Percentiles rank a stretch among this genome's conserved stretches.
phyloP scores from a whole-genome alignment of 1,140 invertebrate genomes.

The Stegodyphus mimosarum region DNA sequence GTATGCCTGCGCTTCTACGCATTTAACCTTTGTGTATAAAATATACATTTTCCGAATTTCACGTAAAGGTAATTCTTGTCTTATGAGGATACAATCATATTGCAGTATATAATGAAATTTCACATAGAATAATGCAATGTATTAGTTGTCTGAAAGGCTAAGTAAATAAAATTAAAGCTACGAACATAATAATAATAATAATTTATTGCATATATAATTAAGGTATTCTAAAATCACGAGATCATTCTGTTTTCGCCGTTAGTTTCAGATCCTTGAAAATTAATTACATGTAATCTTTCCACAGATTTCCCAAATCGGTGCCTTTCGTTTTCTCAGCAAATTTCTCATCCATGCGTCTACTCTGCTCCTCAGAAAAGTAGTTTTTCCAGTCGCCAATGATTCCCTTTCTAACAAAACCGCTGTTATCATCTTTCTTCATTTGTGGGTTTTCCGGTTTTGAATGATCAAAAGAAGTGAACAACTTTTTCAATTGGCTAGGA shows the following conservation, averaged over 20 bases:
- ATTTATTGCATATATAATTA: background rate
- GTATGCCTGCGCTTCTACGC: no score
- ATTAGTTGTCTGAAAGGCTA: background rate
- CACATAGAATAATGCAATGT: background rate
- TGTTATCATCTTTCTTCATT: background rate
- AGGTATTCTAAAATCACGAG: no score
- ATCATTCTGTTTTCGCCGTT: no score
- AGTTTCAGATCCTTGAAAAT: no score
- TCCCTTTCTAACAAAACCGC: constrained; percentile 69
- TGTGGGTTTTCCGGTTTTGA: background rate
- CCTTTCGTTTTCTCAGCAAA: constrained; percentile 46
- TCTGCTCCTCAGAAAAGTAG: constrained; percentile 68
- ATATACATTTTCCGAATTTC: no score
- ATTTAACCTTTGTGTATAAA: no score
- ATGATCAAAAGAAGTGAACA: background rate
- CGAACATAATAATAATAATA: background rate
- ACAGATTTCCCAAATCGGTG: constrained; percentile 21
- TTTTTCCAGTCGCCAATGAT: constrained; percentile 70
- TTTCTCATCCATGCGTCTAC: constrained; percentile 66
- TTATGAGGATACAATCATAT: no score
- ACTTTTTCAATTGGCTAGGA: background rate
- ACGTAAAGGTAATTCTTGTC: no score
- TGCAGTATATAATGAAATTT: no score
- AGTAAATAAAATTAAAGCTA: background rate
- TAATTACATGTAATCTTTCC: constrained; percentile 34